phyloP scores from a whole-genome alignment of 1,140 invertebrate species.

The Cryptotermes secundus region DNA sequence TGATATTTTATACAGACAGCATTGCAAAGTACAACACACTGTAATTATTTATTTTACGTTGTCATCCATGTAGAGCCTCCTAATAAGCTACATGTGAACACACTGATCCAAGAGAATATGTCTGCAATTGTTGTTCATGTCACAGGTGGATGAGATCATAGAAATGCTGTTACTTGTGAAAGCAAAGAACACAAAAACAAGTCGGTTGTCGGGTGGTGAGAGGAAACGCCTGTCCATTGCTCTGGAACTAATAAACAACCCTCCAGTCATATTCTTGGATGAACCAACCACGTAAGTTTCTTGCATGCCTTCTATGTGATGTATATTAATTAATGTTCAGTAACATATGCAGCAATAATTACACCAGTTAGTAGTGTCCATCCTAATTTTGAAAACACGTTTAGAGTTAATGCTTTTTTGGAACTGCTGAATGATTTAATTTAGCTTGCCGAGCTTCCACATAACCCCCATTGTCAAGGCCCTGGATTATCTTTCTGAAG shows the following conservation, averaged over 20 bases:
- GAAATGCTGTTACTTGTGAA: conserved; percentile 61
- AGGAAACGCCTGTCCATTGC: conserved; percentile 89
- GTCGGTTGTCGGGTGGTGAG: conserved; percentile 86
- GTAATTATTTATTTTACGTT: background rate
- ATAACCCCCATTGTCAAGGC: too few species aligned
- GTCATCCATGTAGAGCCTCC: background rate
- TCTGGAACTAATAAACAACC: conserved; percentile 90
- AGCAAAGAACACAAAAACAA: conserved; percentile 66
- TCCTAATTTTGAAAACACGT: too few species aligned
- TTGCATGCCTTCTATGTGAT: background rate
- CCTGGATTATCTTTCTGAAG: too few species aligned
- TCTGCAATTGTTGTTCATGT: conserved; percentile 38
- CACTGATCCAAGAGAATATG: background rate
- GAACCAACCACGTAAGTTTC: conserved; percentile 77
- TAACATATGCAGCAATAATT: too few species aligned
- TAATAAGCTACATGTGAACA: background rate
- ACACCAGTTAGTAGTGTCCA: too few species aligned
- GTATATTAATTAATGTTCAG: too few species aligned
- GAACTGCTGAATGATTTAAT: too few species aligned
- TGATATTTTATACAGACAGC: too few species aligned
- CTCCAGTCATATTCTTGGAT: conserved; percentile 84
- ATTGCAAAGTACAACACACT: too few species aligned
- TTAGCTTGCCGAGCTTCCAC: too few species aligned
- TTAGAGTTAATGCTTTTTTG: too few species aligned
- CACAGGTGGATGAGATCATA: conserved; percentile 71